A percentile compares a stretch with the other conserved stretches of the same genome.
These are phyloP conservation scores for Cydia splendana DNA, from an alignment of 1,140 invertebrate genomes.

Conservation along the genomic window DNA sequence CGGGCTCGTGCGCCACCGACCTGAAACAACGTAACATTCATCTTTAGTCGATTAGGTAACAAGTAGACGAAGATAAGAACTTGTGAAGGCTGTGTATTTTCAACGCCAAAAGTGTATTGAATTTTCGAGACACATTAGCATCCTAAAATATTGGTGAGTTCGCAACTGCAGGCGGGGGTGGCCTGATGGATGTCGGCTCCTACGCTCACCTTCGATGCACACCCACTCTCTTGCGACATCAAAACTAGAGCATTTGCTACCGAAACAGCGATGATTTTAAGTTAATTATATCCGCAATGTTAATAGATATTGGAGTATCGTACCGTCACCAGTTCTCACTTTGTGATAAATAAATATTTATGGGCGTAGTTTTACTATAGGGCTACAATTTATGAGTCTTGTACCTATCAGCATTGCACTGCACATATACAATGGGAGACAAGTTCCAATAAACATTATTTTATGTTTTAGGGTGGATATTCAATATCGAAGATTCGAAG, in stretches of 20 bases:
- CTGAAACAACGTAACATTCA: slow-evolving; percentile 57
- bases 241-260: slow-evolving; percentile 72
- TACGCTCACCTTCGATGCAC: slow-evolving; percentile 68
- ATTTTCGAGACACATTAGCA: slow-evolving; percentile 32
- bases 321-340: not conserved
- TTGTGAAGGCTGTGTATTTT: not conserved
- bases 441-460: slow-evolving; percentile 8
- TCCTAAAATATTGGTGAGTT: slow-evolving; percentile 41
- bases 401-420: not conserved
- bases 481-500: not conserved
- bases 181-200: slow-evolving; percentile 67
- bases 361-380: not conserved
- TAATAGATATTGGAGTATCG: slow-evolving; percentile 50
- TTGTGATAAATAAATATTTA: slow-evolving; percentile 19
- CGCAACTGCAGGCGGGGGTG: slow-evolving; percentile 59
- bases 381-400: too few relatives aligned
- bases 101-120: not conserved
- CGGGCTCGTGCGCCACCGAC: slow-evolving; percentile 77
- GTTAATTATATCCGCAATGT: slow-evolving; percentile 60
- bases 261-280: slow-evolving; percentile 62
- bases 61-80: slow-evolving; percentile 10
- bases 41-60: slow-evolving; percentile 23
- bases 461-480: not conserved
- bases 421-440: not conserved
- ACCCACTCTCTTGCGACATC: slow-evolving; percentile 72